Base-by-base conservation (phyloP, 2,113 vertebrate species). In the Saguinus midas region DNA sequence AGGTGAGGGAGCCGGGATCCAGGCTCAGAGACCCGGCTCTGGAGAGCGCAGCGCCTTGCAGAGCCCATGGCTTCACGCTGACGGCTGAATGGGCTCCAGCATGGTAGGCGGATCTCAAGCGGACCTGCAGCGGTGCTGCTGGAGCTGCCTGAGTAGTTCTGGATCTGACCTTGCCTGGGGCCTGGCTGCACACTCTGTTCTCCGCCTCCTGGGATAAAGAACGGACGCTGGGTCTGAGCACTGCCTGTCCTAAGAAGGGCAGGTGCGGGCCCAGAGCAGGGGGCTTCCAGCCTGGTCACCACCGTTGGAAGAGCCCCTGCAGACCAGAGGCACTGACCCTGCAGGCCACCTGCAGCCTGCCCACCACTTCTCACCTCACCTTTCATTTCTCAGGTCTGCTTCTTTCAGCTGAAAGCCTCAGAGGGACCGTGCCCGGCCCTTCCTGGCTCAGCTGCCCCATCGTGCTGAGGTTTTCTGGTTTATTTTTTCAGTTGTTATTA, bases 11-110 rank as follows among this genome's bases (percentile, higher is more conserved):
- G 52, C n/a, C 32, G 9, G 79, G 25, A 16, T 3, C 52, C 55
- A 55, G n/a, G 6, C 48, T 35, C 4, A 0, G 21, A 0, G 27
- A 6, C 7, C 11, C 23, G 76, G 23, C 57, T 45, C 27, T 0
- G 13, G 82, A 50, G n/a, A 37, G 58, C 27, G 1, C 10, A 2
- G 40, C 0, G 20, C 82, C 25, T 35, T 23, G 1, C 21, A 43
- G 86, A 52, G 55, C 8, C 0, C 8, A 0, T 1, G 8, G 32
- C 32, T 35, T 50, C 35, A 4, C 12, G 13, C 12, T 32, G 61
- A 9, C 25, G 48, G 0, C 12, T 0, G 0, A 6, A 3, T 2
- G 16, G 52, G 43, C 45, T 86, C 27, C 27, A 18, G 2, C 4
- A 18, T 7, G 58, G 21, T 5, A 0, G 3, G 50, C 48, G 12